Percentiles rank a stretch among this genome's conserved stretches.
phyloP scores from a whole-genome alignment of 2,113 vertebrate genomes.

The Cavia porcellus region DNA sequence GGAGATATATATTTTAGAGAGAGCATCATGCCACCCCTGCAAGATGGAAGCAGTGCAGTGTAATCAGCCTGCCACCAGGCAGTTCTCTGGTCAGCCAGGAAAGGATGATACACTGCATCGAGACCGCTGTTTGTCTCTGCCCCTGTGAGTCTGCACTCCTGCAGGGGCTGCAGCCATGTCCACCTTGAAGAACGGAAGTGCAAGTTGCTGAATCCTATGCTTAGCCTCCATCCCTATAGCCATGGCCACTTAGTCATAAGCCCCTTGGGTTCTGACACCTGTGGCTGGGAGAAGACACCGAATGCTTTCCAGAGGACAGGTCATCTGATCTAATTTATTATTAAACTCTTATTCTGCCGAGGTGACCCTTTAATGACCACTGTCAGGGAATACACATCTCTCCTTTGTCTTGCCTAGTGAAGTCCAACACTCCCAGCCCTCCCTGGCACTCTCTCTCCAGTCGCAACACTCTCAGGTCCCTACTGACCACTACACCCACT shows the following conservation, averaged over 20 bases:
- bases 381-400: background rate
- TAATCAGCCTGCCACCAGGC: background rate
- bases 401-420: background rate
- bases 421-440: background rate
- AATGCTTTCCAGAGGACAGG: background rate
- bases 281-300: background rate
- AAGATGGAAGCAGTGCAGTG: background rate
- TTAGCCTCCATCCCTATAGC: background rate
- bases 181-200: background rate
- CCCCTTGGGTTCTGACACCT: background rate
- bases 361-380: background rate
- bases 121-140: background rate
- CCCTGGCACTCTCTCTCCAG: background rate
- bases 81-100: too few relatives aligned
- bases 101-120: too few relatives aligned
- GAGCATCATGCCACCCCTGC: background rate
- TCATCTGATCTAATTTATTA: background rate
- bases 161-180: background rate
- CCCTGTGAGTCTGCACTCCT: background rate
- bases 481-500: background rate
- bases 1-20: background rate
- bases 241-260: background rate
- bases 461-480: background rate
- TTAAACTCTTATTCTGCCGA: background rate
- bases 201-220: accelerated